These are phyloP conservation scores for Ctenochaetus hawaiiensis DNA, from an alignment of 2,797 vertebrate genomes.

Conservation along the genomic window DNA sequence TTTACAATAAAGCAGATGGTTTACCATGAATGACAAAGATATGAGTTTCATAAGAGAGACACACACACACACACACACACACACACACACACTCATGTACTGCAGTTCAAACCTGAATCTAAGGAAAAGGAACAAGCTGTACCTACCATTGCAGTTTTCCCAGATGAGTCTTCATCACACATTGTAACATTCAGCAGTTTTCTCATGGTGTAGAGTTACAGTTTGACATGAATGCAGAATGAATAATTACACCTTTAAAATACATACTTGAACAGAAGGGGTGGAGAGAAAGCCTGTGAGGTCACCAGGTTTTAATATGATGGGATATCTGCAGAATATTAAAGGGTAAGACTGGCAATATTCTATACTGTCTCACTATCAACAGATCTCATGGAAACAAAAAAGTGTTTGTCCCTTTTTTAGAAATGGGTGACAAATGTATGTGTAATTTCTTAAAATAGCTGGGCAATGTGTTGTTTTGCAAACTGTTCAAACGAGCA, in stretches of 20 bases:
- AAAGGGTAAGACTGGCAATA: neutral
- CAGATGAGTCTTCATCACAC: conserved; percentile 23
- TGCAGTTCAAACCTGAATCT: conserved; percentile 14
- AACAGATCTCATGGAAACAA: conserved; percentile 4
- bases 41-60: conserved; percentile 33
- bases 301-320: neutral
- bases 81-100: conserved; percentile 14
- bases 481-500: neutral
- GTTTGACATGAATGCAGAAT: conserved; percentile 21
- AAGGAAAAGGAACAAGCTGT: neutral
- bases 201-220: neutral
- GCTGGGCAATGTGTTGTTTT: neutral
- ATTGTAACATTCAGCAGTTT: conserved; percentile 30
- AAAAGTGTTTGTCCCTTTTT: neutral
- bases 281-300: neutral
- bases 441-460: neutral
- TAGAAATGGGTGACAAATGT: neutral
- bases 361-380: neutral
- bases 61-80: conserved; percentile 30
- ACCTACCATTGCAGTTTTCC: conserved; percentile 12
- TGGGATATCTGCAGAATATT: neutral
- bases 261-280: neutral
- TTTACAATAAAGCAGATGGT: conserved; percentile 52
- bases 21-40: conserved; percentile 36
- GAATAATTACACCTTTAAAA: neutral